These are phyloP conservation scores for Drosophila mojavensis DNA, from an alignment of 1,140 invertebrate genomes.

Conservation along the genomic window DNA sequence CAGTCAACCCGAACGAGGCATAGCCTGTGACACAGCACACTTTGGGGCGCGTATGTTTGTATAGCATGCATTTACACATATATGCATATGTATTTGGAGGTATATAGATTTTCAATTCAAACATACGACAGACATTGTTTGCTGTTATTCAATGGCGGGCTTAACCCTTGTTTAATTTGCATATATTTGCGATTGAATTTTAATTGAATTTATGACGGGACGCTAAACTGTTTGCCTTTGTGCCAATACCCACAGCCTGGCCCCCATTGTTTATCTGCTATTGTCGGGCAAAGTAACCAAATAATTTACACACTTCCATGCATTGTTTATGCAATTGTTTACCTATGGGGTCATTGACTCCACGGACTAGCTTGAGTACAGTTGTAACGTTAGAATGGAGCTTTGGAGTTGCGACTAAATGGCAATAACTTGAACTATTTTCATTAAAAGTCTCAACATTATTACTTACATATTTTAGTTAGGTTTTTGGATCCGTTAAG, in stretches of 20 bases:
- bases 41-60: conserved; percentile 5
- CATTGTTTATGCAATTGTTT: conserved; percentile 56
- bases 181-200: conserved; percentile 81
- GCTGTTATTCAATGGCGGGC: conserved; percentile 22
- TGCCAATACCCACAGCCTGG: conserved; percentile 26
- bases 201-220: conserved; percentile 74
- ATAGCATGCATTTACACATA: not conserved
- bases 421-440: no score
- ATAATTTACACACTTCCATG: conserved; percentile 60
- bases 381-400: no score
- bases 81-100: not conserved
- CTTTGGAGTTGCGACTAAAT: no score
- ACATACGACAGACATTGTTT: conserved; percentile 31
- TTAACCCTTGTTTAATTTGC: conserved; percentile 68
- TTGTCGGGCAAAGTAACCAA: conserved; percentile 30
- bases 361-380: not conserved
- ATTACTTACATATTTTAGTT: not conserved
- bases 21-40: conserved; percentile 8
- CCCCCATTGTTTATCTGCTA: conserved; percentile 50
- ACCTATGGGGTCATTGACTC: conserved; percentile 4
- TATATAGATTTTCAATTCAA: conserved; percentile 7
- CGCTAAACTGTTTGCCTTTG: conserved; percentile 57
- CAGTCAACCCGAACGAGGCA: conserved; percentile 23
- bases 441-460: no score
- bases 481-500: no score